A percentile compares a stretch with the other conserved stretches of the same genome.
phyloP scores from a whole-genome alignment of 2,797 vertebrate species.

The Gymnopithys bicolor region DNA sequence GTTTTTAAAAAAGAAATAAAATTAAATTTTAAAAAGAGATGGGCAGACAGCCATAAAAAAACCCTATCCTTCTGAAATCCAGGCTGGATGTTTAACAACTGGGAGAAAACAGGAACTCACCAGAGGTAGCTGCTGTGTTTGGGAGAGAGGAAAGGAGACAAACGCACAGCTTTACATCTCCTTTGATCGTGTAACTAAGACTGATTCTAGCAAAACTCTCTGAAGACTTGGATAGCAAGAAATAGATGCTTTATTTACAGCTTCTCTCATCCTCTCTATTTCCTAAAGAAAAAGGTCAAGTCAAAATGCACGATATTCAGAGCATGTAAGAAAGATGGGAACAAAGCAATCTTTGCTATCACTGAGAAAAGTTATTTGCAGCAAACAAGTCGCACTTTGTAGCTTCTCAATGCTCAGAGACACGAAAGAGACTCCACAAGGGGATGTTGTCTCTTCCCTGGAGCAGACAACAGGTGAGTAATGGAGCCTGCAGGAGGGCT shows the following conservation, averaged over 20 bases:
- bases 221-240: not conserved
- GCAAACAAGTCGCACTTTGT: not conserved
- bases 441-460: not conserved
- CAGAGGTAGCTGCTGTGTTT: not conserved
- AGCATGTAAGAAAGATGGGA: not conserved
- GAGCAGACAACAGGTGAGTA: not conserved
- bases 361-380: not conserved
- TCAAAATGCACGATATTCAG: not conserved
- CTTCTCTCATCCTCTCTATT: not conserved
- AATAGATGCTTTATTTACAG: not conserved
- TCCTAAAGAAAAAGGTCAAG: constrained; percentile 20
- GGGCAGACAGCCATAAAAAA: not conserved
- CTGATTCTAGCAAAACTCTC: not conserved
- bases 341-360: not conserved
- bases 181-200: not conserved
- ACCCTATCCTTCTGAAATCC: not conserved
- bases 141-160: not conserved
- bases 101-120: not conserved
- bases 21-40: not conserved
- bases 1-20: not conserved
- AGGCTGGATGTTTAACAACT: not conserved
- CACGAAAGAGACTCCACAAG: not conserved
- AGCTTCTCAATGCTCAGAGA: not conserved
- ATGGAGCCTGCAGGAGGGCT: not conserved
- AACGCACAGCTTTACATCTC: not conserved